phyloP scores from a whole-genome alignment of 2,113 vertebrate species.

The Podocnemis expansa region DNA sequence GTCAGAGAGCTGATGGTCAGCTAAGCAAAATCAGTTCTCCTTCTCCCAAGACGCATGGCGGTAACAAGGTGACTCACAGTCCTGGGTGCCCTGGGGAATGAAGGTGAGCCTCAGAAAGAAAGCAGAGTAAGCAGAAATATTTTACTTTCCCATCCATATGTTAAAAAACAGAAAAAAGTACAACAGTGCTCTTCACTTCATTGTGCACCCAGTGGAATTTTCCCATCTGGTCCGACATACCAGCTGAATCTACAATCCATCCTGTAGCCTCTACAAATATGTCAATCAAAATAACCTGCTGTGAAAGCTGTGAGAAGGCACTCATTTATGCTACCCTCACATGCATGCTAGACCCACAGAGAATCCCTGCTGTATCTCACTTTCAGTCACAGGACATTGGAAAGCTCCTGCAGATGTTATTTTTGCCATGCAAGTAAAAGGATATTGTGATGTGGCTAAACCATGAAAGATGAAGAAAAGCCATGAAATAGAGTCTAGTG shows the following conservation, averaged over 20 bases:
- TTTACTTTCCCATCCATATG: conserved; percentile 33
- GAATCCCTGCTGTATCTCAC: conserved; percentile 61
- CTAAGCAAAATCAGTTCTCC: neutral
- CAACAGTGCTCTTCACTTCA: conserved; percentile 33
- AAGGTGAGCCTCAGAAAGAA: neutral
- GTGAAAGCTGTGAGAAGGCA: conserved; percentile 68
- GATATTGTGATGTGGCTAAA: conserved; percentile 65
- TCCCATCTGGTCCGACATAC: conserved; percentile 71
- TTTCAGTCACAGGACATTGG: conserved; percentile 54
- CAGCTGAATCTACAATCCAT: conserved; percentile 77
- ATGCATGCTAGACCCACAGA: conserved; percentile 49
- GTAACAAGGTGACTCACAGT: neutral
- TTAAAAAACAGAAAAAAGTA: conserved; percentile 9
- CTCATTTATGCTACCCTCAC: conserved; percentile 63
- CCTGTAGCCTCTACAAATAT: conserved; percentile 60
- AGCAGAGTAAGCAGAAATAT: neutral
- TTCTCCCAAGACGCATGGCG: neutral
- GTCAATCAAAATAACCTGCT: conserved; percentile 77
- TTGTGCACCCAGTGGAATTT: conserved; percentile 46
- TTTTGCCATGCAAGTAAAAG: conserved; percentile 65
- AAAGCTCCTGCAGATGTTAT: conserved; percentile 71
- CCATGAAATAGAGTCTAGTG: conserved; percentile 63
- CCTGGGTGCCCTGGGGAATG: neutral
- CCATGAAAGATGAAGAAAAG: conserved; percentile 69
- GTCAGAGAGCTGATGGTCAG: neutral